Percentiles rank a stretch among this genome's conserved stretches.
These are phyloP conservation scores for Aramus guarauna DNA, from an alignment of 2,113 vertebrate species.

Conservation along the genomic window DNA sequence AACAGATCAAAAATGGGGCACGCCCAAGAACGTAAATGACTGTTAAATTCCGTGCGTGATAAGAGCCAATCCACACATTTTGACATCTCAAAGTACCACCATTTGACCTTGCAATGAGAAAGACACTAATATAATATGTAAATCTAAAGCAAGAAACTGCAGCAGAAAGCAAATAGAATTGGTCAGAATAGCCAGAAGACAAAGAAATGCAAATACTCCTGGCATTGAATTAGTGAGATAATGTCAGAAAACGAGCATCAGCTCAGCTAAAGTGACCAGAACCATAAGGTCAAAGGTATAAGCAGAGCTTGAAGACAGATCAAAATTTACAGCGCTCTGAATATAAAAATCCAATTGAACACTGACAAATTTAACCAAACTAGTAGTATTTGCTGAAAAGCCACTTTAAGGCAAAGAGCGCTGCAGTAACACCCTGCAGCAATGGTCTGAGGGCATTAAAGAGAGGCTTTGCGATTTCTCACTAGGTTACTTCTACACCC, in stretches of 20 bases:
- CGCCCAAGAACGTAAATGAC: neutral
- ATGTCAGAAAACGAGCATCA: rapidly evolving
- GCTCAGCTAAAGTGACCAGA: neutral
- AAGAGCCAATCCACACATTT: neutral
- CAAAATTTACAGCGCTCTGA: neutral
- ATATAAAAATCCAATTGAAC: neutral
- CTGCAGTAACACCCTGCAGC: neutral
- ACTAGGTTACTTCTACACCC: neutral
- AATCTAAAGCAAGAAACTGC: neutral
- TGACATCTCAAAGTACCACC: neutral
- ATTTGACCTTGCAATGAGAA: neutral
- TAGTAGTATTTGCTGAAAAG: neutral
- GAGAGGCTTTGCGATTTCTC: neutral
- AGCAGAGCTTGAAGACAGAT: neutral
- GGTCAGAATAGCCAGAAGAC: neutral
- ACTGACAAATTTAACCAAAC: neutral
- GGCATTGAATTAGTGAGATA: neutral
- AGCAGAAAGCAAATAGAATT: neutral
- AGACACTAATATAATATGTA: neutral
- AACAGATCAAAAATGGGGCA: neutral
- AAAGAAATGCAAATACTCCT: neutral
- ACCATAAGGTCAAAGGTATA: neutral
- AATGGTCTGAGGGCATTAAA: neutral
- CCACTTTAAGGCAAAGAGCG: neutral
- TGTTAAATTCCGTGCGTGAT: neutral